Evolutionary conservation across 2,888 invertebrate genomes (phyloP), one percentile per base, ranked within the genome.

Genomic region (Rhyacophila evoluta): DNA sequence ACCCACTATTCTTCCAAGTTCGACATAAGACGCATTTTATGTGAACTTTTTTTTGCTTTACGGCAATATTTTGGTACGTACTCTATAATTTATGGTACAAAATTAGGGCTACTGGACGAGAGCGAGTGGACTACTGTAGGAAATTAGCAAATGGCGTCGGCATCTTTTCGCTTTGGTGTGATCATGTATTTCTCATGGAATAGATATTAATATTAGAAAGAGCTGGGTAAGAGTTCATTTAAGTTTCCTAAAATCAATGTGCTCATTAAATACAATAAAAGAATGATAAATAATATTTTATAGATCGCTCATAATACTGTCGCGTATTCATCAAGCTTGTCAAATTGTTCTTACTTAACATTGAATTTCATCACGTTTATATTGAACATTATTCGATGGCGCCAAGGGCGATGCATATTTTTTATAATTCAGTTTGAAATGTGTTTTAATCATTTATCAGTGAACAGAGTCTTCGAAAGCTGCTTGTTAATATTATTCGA

Each of bases 111-210:
- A 36, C n/a, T n/a, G n/a, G n/a, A n/a, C n/a, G n/a, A n/a, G n/a
- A n/a, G n/a, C n/a, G n/a, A n/a, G n/a, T n/a, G n/a, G n/a, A n/a
- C n/a, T n/a, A n/a, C n/a, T n/a, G n/a, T n/a, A n/a, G n/a, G n/a
- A n/a, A n/a, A n/a, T n/a, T 76, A 77, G 79, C 79, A 79, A 79
- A 79, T 79, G 79, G 79, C 79, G 77, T 77, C 77, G 67, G 68
- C 69, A 77, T 71, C 73, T 77, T 67, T 79, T 67, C 73, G 70
- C 74, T 79, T 73, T 74, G 55, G 72, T 36, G 76, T 74, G 36
- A 75, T 72, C 68, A 79, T 72, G 67, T 79, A 71, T 79, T 79
- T 73, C 73, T 12, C 38, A 37, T 55, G 39, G 39, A 41, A 37
- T 79, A 79, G 67, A 38, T 37, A 19, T 79, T 79, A 73, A 72